Conservation (phyloP, 2,797 vertebrate genomes). For the Pangasius krempfi region DNA sequence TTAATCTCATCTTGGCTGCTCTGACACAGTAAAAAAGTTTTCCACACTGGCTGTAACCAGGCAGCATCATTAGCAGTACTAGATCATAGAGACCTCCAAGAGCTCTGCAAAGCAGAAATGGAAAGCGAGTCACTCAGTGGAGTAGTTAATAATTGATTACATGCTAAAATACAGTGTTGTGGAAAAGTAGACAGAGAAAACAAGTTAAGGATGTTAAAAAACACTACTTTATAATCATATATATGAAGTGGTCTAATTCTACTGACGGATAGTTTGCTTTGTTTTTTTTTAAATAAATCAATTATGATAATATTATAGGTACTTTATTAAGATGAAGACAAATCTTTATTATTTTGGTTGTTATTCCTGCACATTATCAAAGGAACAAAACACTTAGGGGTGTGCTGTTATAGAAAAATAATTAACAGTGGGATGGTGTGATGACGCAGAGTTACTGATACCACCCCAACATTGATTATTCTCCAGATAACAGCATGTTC, state of each 20-base stretch:
- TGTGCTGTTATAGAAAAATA: not conserved
- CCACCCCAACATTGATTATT: not conserved
- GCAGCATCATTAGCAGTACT: not conserved
- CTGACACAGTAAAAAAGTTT: not conserved
- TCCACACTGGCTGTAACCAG: not conserved
- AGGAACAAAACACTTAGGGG: not conserved
- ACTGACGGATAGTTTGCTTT: not conserved
- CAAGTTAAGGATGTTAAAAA: not conserved
- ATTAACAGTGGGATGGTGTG: not conserved
- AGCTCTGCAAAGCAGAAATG: not conserved
- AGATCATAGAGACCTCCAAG: not conserved
- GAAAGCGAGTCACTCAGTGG: not conserved
- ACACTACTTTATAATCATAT: not conserved
- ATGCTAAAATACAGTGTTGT: not conserved
- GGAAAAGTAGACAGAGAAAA: not conserved
- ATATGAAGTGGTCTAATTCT: not conserved
- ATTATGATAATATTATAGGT: not conserved
- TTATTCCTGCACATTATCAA: not conserved
- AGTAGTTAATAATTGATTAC: not conserved
- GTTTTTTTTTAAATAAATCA: not conserved
- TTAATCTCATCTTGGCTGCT: not conserved
- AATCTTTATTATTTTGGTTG: not conserved
- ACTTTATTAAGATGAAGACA: not conserved
- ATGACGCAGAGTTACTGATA: not conserved
- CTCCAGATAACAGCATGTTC: not conserved